Conservation (phyloP, 2,113 vertebrate species). For the Dromaius novaehollandiae region DNA sequence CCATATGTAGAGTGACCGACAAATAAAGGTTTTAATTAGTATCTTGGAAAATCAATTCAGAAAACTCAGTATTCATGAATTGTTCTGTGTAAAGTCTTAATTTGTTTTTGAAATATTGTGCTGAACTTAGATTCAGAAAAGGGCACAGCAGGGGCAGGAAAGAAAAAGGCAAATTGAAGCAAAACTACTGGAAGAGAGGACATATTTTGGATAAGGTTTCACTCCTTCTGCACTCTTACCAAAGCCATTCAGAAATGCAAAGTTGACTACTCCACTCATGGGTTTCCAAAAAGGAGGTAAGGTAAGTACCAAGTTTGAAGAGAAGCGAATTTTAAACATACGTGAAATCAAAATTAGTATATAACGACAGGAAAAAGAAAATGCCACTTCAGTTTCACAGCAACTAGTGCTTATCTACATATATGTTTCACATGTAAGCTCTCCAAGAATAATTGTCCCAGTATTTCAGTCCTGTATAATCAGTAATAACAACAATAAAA, state of each 20-base stretch:
- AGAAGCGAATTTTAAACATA: background rate
- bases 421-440: background rate
- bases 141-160: background rate
- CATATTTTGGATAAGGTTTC: background rate
- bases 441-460: background rate
- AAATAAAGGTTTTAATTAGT: background rate
- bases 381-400: background rate
- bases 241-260: background rate
- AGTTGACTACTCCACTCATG: background rate
- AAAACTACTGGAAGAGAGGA: background rate
- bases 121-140: background rate
- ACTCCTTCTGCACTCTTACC: background rate
- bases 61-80: background rate
- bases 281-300: background rate
- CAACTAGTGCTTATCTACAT: background rate
- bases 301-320: background rate
- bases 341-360: background rate
- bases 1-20: background rate
- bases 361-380: background rate
- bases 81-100: background rate
- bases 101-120: background rate
- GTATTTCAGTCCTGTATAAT: background rate
- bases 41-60: background rate
- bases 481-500: background rate
- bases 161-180: background rate